Percentiles rank a stretch among this genome's conserved stretches.
These are phyloP conservation scores for Heteronetta atricapilla DNA, from an alignment of 2,113 vertebrate genomes.

Conservation along the genomic window DNA sequence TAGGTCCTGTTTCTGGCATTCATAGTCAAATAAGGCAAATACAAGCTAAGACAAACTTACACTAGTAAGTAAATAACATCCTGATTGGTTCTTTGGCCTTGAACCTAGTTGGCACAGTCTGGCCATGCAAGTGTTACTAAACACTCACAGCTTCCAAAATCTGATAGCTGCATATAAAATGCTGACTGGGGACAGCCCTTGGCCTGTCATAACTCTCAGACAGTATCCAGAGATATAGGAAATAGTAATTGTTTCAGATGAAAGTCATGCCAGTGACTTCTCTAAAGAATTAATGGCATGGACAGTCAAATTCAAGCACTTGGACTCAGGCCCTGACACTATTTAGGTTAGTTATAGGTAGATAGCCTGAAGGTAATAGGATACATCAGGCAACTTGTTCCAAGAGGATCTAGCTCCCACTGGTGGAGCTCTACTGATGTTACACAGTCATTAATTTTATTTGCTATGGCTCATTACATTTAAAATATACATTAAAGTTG, in stretches of 20 bases:
- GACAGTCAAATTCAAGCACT: not conserved
- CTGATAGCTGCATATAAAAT: not conserved
- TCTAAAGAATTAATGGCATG: not conserved
- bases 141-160: not conserved
- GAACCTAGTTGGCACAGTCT: not conserved
- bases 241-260: not conserved
- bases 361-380: not conserved
- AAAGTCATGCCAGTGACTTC: not conserved
- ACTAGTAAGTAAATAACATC: not conserved
- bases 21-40: not conserved
- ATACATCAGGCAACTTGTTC: not conserved
- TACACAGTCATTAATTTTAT: constrained; percentile 5
- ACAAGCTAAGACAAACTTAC: not conserved
- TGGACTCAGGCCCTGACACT: not conserved
- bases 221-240: not conserved
- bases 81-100: not conserved
- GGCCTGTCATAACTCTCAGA: not conserved
- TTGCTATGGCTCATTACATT: constrained; percentile 35
- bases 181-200: not conserved
- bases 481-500: not conserved
- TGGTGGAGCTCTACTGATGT: not conserved
- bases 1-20: not conserved
- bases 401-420: not conserved
- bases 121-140: not conserved
- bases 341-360: not conserved